phyloP scores from a whole-genome alignment of 1,140 invertebrate species.

The Drosophila ogumai region DNA sequence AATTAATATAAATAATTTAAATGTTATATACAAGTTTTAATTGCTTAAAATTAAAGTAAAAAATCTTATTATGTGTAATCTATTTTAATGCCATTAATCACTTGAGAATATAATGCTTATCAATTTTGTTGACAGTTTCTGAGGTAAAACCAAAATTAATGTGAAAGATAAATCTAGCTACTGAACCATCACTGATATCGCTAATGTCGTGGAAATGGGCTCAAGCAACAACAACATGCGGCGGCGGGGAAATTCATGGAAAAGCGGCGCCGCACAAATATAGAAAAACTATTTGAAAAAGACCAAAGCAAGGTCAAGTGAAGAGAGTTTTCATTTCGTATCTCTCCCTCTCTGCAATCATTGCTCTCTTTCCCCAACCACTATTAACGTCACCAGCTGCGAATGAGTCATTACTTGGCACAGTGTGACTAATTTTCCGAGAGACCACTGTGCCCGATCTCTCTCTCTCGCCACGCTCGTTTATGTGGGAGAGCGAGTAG shows the following conservation, averaged over 20 bases:
- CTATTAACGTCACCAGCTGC: conserved; percentile 58
- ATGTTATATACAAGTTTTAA: no score
- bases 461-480: conserved; percentile 4
- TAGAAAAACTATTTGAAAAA: conserved; percentile 73
- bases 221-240: conserved; percentile 10
- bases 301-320: conserved; percentile 78
- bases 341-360: background rate
- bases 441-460: conserved; percentile 45
- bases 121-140: no score
- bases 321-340: conserved; percentile 30
- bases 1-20: no score
- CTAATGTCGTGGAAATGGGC: conserved; percentile 51
- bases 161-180: background rate
- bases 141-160: no score
- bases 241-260: conserved; percentile 63
- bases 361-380: conserved; percentile 27
- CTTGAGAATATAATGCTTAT: background rate
- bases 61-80: no score
- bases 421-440: conserved; percentile 22
- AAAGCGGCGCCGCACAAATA: conserved; percentile 59
- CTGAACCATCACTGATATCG: conserved; percentile 24
- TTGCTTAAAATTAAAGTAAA: no score
- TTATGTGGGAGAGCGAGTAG: conserved; percentile 64
- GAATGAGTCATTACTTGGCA: conserved; percentile 54
- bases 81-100: background rate